Base-by-base conservation (phyloP, 1,140 invertebrate species). In the Drosophila elegans region DNA sequence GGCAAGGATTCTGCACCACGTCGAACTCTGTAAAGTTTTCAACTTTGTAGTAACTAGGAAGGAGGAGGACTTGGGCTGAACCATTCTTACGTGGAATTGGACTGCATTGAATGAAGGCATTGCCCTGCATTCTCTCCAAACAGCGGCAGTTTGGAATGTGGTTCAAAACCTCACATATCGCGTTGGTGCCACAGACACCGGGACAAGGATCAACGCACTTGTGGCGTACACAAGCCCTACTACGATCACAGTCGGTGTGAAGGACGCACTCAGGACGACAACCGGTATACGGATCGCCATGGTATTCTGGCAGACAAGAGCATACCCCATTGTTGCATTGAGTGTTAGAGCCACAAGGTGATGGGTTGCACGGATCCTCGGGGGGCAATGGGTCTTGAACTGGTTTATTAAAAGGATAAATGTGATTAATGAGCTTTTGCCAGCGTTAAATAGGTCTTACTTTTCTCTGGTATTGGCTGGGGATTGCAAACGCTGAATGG, bases 181-280 rank as follows among this genome's bases (percentile, higher is more conserved):
- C 96, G 76, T 94, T 95, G 39, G 93, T 91, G 21, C 95, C 96
- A 90, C 97, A 97, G 2, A 95, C 96, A 44, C 95, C 95, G 12
- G 94, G 93, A 86, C 96, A 97, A 36, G 96, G 96, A 93, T 97
- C 95, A 1, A 95, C 91, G 82, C 96, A 97, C 89, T 95, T 96
- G 75, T 95, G 95, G 60, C 95, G 94, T 56, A 95, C 95, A 91
- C 97, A 97, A 4, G 96, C 95, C 83, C 94, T 95, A 55, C 94
- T 93, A 53, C 95, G 93, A 2, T 95, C 93, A 91, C 97, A 98
- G 69, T 98, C 97, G 2, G 96, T 95, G 91, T 97, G 97, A 77
- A 96, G 94, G 0, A 96, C 95, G 91, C 97, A 98, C 93, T 97
- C 96, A 6, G 97, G 97, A 76, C 96, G 93, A 92, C 97, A 97